phyloP scores from a whole-genome alignment of 2,113 vertebrate species.

The Ctenodactylus gundi region DNA sequence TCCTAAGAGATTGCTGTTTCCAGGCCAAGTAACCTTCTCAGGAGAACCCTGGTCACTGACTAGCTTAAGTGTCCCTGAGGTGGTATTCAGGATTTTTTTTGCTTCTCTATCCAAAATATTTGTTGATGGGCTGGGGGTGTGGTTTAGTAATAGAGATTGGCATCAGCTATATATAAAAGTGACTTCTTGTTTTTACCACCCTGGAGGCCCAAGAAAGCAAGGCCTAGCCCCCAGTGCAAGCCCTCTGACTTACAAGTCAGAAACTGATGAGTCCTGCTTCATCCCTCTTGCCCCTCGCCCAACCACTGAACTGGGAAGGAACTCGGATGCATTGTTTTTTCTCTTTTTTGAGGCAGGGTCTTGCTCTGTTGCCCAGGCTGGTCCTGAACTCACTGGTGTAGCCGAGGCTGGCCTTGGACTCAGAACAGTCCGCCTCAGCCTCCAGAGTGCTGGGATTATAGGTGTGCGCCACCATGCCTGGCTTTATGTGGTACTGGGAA shows the following conservation, averaged over 20 bases:
- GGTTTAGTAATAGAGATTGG: slow-evolving; percentile 44
- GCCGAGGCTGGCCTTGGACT: too few relatives aligned
- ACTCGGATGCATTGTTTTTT: too few relatives aligned
- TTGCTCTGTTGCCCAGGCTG: too few relatives aligned
- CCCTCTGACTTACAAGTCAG: not conserved
- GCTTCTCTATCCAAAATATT: not conserved
- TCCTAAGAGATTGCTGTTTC: not conserved
- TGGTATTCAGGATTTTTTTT: not conserved
- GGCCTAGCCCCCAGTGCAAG: not conserved
- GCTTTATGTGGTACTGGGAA: too few relatives aligned
- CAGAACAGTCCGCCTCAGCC: too few relatives aligned
- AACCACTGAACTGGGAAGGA: not conserved
- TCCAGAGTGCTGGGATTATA: too few relatives aligned
- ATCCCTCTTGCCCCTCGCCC: not conserved
- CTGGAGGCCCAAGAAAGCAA: slow-evolving; percentile 39
- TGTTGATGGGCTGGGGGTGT: not conserved
- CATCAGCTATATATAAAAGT: slow-evolving; percentile 78
- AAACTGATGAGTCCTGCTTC: not conserved
- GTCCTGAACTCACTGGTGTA: too few relatives aligned
- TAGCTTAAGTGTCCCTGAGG: not conserved
- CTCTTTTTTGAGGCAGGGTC: too few relatives aligned
- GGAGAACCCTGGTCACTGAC: not conserved
- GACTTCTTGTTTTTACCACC: slow-evolving; percentile 62
- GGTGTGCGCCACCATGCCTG: too few relatives aligned
- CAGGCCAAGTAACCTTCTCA: not conserved